Conservation (phyloP, 2,113 vertebrate genomes). For the Cryptomyrus ogoouensis region DNA sequence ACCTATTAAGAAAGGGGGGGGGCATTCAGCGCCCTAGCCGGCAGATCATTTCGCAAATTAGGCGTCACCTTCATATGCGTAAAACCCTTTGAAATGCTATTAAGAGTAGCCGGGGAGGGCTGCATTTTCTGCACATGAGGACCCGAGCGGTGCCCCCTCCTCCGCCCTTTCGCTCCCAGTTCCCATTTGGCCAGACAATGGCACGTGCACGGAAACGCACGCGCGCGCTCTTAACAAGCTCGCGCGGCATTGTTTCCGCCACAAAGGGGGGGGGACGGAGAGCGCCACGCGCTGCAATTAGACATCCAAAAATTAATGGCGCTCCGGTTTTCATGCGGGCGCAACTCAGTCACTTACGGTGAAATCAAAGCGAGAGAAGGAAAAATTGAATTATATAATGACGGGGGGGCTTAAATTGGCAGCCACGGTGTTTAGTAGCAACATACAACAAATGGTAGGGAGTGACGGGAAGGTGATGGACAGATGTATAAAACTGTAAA, state of each 20-base stretch:
- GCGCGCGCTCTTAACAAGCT: slow-evolving; percentile 44
- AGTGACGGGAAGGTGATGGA: background rate
- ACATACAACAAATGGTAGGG: background rate
- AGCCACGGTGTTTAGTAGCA: slow-evolving; percentile 10
- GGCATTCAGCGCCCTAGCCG: slow-evolving; percentile 46
- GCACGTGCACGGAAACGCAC: slow-evolving; percentile 34
- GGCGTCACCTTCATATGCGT: slow-evolving; percentile 41
- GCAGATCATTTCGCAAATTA: slow-evolving; percentile 50
- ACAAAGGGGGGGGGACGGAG: slow-evolving; percentile 30
- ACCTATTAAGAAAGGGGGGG: slow-evolving; percentile 48
- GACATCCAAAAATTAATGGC: slow-evolving; percentile 47
- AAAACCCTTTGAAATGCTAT: slow-evolving; percentile 47
- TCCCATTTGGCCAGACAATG: slow-evolving; percentile 42
- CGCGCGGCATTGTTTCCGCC: slow-evolving; percentile 37
- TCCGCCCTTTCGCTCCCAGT: slow-evolving; percentile 30
- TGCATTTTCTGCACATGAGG: slow-evolving; percentile 42
- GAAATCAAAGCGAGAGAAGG: slow-evolving; percentile 28
- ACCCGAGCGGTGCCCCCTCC: slow-evolving; percentile 27
- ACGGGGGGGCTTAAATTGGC: background rate
- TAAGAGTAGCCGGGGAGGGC: slow-evolving; percentile 35
- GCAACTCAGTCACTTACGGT: slow-evolving; percentile 30
- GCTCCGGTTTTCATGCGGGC: slow-evolving; percentile 34
- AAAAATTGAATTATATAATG: slow-evolving; percentile 27
- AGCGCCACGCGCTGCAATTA: slow-evolving; percentile 40
- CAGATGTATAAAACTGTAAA: background rate